Evolutionary conservation across 2,113 vertebrate genomes (phyloP).

Genomic region (Nematolebias whitei): DNA sequence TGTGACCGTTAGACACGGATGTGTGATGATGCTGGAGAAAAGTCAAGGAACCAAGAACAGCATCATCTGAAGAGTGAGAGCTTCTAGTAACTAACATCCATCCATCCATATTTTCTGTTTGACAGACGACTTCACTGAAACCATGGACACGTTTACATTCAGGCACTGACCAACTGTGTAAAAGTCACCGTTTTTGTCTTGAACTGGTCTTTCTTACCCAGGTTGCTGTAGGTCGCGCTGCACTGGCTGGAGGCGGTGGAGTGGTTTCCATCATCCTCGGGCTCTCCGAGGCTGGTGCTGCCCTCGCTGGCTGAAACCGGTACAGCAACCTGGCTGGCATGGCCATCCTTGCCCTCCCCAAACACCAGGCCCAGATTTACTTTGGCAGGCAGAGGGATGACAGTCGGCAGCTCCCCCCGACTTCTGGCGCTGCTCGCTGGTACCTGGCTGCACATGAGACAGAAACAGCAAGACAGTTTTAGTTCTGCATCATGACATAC

Average conservation of each 20-base stretch:
- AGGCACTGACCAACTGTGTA: too few relatives aligned
- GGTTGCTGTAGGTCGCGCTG: conserved; percentile 94
- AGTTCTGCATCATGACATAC: neutral
- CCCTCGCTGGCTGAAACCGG: conserved; percentile 62
- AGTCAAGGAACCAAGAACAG: conserved; percentile 10
- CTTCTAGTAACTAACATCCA: too few relatives aligned
- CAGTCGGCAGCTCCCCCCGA: conserved; percentile 68
- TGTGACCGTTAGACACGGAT: conserved; percentile 30
- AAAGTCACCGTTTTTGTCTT: too few relatives aligned
- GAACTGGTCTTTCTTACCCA: conserved; percentile 81
- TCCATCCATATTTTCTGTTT: neutral
- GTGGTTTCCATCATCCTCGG: conserved; percentile 78
- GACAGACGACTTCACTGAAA: neutral
- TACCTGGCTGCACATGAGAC: conserved; percentile 81
- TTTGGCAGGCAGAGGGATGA: conserved; percentile 64
- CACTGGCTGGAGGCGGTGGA: conserved; percentile 83
- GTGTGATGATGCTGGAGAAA: conserved; percentile 25
- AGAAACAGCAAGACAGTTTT: neutral
- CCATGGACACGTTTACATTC: too few relatives aligned
- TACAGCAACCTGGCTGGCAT: conserved; percentile 44
- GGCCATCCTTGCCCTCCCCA: conserved; percentile 60
- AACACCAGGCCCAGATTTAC: conserved; percentile 66
- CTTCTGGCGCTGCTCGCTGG: conserved; percentile 71
- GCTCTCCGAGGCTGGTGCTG: conserved; percentile 67
- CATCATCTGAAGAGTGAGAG: neutral